Evolutionary conservation across 1,140 invertebrate genomes (phyloP).

Genomic region (Drosophila burlai): DNA sequence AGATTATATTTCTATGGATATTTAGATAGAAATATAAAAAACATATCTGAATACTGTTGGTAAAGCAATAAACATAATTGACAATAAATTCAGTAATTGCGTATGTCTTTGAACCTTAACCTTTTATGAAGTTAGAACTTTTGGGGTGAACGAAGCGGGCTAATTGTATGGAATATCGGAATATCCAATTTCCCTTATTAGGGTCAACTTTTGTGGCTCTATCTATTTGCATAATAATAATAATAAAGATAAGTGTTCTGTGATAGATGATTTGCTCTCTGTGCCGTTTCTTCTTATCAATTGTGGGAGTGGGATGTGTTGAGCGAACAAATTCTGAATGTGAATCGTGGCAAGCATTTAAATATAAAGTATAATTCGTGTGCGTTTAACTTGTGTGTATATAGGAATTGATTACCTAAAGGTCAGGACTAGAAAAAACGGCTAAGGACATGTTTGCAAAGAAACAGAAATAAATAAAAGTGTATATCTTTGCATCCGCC

Average conservation of each 20-base stretch:
- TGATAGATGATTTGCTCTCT: not conserved
- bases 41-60: not conserved
- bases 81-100: not conserved
- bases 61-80: not conserved
- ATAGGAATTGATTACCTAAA: not conserved
- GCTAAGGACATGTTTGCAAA: not conserved
- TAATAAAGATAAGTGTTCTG: constrained; percentile 16
- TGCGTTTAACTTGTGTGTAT: not conserved
- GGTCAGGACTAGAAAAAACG: not conserved
- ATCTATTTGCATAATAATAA: constrained; percentile 14
- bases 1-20: not conserved
- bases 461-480: not conserved
- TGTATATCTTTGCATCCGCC: not conserved
- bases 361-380: not conserved
- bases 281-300: constrained; percentile 35
- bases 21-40: not conserved
- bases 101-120: not conserved
- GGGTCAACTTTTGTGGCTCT: constrained; percentile 31
- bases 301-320: not conserved
- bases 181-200: constrained; percentile 6
- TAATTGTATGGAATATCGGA: constrained; percentile 2
- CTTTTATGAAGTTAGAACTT: not conserved
- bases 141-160: not conserved
- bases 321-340: constrained; percentile 17
- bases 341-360: not conserved